A percentile compares a stretch with the other conserved stretches of the same genome.
phyloP scores from a whole-genome alignment of 2,888 invertebrate species.

The Acronicta aceris region DNA sequence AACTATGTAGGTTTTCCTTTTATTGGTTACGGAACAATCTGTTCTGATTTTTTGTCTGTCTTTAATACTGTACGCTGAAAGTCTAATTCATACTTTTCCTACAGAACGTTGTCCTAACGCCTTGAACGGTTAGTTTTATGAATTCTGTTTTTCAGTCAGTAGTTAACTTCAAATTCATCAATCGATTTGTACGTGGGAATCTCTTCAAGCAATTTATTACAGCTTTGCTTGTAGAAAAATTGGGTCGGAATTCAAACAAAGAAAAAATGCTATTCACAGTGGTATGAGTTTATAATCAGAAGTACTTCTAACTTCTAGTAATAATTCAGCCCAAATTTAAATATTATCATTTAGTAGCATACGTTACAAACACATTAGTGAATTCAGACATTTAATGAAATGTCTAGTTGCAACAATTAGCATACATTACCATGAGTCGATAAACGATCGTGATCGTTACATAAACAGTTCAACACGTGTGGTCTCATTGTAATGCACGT shows the following conservation, averaged over 20 bases:
- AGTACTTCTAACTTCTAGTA: background rate
- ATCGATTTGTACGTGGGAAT: constrained; percentile 13
- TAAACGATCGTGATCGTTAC: constrained; percentile 4
- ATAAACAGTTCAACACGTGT: constrained; percentile 29
- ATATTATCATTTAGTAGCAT: no score
- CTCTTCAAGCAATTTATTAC: constrained; percentile 4
- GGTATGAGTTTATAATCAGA: no score
- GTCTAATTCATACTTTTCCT: background rate
- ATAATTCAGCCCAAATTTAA: no score
- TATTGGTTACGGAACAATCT: no score
- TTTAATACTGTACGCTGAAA: background rate
- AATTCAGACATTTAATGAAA: background rate
- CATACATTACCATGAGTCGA: background rate
- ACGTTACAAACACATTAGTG: background rate
- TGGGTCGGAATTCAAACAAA: background rate
- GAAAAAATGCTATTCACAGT: no score
- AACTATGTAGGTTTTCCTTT: no score
- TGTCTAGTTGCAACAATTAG: background rate
- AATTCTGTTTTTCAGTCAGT: no score
- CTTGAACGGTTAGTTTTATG: no score
- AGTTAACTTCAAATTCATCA: no score
- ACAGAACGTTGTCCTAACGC: no score
- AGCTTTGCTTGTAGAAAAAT: constrained; percentile 10
- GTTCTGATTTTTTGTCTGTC: no score
- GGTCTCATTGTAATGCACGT: constrained; percentile 43